These are phyloP conservation scores for Yponomeuta evonymella DNA, from an alignment of 2,888 invertebrate genomes.

Conservation along the genomic window DNA sequence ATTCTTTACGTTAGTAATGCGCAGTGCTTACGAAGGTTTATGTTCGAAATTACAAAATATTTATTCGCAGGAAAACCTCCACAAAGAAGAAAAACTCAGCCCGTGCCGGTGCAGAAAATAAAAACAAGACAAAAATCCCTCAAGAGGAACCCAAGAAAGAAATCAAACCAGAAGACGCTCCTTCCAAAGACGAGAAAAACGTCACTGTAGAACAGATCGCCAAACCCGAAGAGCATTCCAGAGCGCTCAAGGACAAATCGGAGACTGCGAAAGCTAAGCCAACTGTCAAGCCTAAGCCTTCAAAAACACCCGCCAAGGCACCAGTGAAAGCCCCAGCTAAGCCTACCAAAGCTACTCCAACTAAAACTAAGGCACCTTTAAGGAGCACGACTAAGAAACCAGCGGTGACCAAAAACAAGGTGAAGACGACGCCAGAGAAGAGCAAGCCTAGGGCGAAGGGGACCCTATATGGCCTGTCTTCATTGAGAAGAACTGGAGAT, in stretches of 20 bases:
- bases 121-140: conserved; percentile 35
- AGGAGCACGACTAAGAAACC: conserved; percentile 54
- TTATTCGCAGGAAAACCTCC: conserved; percentile 46
- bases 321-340: conserved; percentile 29
- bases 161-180: conserved; percentile 37
- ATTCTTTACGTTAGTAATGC: not conserved
- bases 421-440: conserved; percentile 58
- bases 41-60: conserved; percentile 9
- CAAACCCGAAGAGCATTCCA: conserved; percentile 33
- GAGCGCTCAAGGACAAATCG: conserved; percentile 52
- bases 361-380: conserved; percentile 47
- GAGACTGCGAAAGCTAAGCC: conserved; percentile 52
- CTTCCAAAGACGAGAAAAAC: conserved; percentile 24
- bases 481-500: conserved; percentile 86
- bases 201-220: conserved; percentile 26
- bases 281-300: conserved; percentile 33
- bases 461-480: conserved; percentile 86
- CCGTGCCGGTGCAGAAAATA: conserved; percentile 41
- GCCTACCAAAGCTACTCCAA: conserved; percentile 32
- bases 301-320: conserved; percentile 29
- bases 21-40: not conserved
- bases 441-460: conserved; percentile 82
- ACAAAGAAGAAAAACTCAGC: conserved; percentile 59
- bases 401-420: conserved; percentile 49
- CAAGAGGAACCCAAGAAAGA: conserved; percentile 36